Percentiles rank a stretch among this genome's conserved stretches.
Evolutionary conservation across 2,797 vertebrate species (phyloP).

Genomic region (Lithobates pipiens): DNA sequence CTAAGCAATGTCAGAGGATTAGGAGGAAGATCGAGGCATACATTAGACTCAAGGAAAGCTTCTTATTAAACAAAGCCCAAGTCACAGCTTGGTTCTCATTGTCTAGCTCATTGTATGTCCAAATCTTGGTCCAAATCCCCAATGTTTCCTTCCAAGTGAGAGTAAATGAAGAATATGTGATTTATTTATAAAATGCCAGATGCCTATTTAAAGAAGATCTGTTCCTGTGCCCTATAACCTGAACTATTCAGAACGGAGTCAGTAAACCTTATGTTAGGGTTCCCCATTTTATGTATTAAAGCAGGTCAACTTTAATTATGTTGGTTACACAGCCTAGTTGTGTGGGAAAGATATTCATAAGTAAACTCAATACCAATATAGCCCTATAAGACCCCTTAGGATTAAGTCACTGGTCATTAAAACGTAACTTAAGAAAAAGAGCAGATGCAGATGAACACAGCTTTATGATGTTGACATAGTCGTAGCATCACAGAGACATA

Average conservation of each 20-base stretch:
- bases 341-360: conserved; percentile 53
- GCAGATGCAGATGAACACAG: conserved; percentile 36
- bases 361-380: conserved; percentile 30
- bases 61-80: conserved; percentile 52
- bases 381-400: conserved; percentile 21
- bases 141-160: conserved; percentile 21
- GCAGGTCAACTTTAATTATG: conserved; percentile 60
- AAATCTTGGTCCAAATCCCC: conserved; percentile 43
- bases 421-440: conserved; percentile 32
- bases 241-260: conserved; percentile 37
- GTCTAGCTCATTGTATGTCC: conserved; percentile 42
- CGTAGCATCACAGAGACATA: conserved; percentile 32
- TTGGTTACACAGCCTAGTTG: conserved; percentile 33
- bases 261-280: conserved; percentile 53
- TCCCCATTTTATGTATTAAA: conserved; percentile 57
- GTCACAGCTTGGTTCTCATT: conserved; percentile 52
- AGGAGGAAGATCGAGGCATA: conserved; percentile 29
- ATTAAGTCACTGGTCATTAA: conserved; percentile 51
- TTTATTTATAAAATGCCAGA: conserved; percentile 40
- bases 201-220: conserved; percentile 28
- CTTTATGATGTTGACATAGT: conserved; percentile 20
- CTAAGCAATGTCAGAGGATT: conserved; percentile 42
- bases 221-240: conserved; percentile 49
- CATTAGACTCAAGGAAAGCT: conserved; percentile 52
- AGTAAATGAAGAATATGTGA: conserved; percentile 43